A percentile compares a stretch with the other conserved stretches of the same genome.
Evolutionary conservation across 1,140 invertebrate genomes (phyloP).

Genomic region (Magallana ariakensis): DNA sequence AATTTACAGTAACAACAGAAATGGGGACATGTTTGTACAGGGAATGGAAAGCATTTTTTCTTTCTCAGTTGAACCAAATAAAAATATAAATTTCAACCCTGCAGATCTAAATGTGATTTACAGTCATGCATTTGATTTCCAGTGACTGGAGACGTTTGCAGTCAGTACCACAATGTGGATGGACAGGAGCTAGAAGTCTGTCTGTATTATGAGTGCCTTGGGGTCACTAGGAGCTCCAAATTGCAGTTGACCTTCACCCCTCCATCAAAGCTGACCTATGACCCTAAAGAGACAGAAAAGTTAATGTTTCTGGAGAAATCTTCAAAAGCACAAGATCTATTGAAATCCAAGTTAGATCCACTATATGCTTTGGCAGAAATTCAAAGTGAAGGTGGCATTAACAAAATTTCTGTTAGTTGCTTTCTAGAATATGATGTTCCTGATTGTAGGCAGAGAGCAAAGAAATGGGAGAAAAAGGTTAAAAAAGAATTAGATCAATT

Average conservation of each 20-base stretch:
- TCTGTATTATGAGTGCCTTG: constrained; percentile 1
- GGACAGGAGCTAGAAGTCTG: neutral
- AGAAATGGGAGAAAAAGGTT: constrained; percentile 45
- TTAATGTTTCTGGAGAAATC: constrained; percentile 47
- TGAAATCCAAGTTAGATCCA: constrained; percentile 34
- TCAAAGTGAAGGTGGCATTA: neutral
- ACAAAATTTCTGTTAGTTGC: constrained; percentile 35
- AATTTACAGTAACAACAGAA: no score
- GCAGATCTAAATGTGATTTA: no score
- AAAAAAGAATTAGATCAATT: constrained; percentile 32
- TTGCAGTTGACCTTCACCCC: neutral
- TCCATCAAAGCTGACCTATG: constrained; percentile 7
- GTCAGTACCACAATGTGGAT: neutral
- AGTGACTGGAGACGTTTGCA: neutral
- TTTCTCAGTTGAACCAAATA: no score
- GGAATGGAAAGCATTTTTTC: no score
- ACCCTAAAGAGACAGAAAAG: constrained; percentile 17
- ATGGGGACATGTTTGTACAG: no score
- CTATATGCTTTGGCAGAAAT: constrained; percentile 33
- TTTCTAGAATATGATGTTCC: constrained; percentile 18
- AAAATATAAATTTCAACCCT: no score
- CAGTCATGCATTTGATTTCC: neutral
- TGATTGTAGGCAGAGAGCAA: constrained; percentile 41
- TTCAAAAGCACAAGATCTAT: neutral
- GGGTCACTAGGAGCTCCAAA: neutral